Evolutionary conservation across 1,140 invertebrate species (phyloP), one percentile per base, ranked within the genome.

Genomic region (Drosophila miranda): DNA sequence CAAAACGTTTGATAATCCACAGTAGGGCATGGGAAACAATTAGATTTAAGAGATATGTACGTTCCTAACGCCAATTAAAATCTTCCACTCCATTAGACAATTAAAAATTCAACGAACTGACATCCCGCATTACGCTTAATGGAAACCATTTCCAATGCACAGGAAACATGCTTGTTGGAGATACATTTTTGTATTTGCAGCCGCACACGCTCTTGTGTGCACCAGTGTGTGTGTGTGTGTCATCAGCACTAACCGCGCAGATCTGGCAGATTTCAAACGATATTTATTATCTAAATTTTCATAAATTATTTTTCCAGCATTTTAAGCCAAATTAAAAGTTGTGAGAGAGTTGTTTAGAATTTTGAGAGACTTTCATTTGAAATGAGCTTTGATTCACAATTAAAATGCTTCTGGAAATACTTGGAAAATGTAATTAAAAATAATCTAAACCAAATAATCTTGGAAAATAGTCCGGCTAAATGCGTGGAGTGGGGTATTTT

Each of bases 371-470:
- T 41, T 38, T 63, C 4, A 45, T 45, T 30, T 28, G 1, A n/a
- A 43, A 6, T 6, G 51, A 42, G 11, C 30, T 55, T 60, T 60
- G 16, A 57, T 34, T 14, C 30, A 3, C 30, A 30, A 34, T 9
- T 8, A 44, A 43, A 30, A 52, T 52, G 19, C 14, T 19, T 28
- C 34, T 50, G 43, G 46, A 68, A 69, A 48, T 59, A 67, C 79
- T 66, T 83, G 59, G 28, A 48, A 55, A 52, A 82, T 71, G 48
- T 54, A 82, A 82, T 82, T 78, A 79, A 71, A 78, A 82, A 62
- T 68, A 62, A 50, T 68, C 21, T 19, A 52, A n/a, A n/a, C n/a
- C n/a, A n/a, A n/a, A n/a, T n/a, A 34, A 44, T 42, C 9, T 1
- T 0, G 30, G 9, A 8, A 34, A 34, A 34, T 34, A 34, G 8